Evolutionary conservation across 2,797 vertebrate genomes (phyloP).

Genomic region (Gallinago solitaria): DNA sequence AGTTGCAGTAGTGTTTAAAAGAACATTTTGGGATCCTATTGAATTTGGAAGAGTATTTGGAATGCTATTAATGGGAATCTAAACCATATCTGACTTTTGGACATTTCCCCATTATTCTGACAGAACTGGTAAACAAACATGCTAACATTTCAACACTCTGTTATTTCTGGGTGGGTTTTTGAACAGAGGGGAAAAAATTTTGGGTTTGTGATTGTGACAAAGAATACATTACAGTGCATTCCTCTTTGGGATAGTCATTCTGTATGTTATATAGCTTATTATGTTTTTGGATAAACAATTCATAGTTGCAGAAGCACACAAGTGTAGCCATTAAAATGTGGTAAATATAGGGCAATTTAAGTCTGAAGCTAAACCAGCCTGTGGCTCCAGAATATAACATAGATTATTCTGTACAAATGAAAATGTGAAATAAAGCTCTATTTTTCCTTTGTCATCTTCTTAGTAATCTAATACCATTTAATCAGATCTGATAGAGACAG

Average conservation of each 20-base stretch:
- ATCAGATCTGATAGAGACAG: neutral
- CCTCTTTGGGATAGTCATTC: neutral
- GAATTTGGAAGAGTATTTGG: neutral
- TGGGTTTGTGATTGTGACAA: neutral
- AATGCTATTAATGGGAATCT: neutral
- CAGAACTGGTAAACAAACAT: neutral
- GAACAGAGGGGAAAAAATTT: neutral
- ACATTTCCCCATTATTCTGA: neutral
- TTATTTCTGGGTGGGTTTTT: neutral
- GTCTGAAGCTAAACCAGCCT: neutral
- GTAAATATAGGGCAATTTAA: neutral
- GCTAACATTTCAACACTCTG: neutral
- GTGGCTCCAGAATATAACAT: neutral
- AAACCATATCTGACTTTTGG: neutral
- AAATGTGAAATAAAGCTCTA: neutral
- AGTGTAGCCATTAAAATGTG: neutral
- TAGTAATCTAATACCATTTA: neutral
- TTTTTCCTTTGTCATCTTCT: neutral
- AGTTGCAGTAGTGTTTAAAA: neutral
- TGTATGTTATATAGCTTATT: neutral
- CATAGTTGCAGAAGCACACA: neutral
- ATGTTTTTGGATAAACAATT: slow-evolving; percentile 1
- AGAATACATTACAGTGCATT: neutral
- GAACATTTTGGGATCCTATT: neutral
- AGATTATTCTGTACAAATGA: neutral